Evolutionary conservation across 1,140 invertebrate genomes (phyloP).

Genomic region (Pissodes strobi): DNA sequence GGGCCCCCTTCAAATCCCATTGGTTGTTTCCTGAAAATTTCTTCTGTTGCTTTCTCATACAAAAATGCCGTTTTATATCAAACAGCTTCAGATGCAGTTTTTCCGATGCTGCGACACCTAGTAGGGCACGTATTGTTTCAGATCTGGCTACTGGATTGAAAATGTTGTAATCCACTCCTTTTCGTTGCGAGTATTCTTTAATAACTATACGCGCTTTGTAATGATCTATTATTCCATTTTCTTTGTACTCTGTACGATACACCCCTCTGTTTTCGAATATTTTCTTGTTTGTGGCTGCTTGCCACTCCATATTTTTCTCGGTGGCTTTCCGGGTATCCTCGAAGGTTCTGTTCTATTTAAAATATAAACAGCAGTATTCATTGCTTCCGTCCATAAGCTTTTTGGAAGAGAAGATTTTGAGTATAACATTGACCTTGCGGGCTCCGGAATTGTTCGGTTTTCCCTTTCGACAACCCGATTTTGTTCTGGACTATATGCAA

Average conservation of each 20-base stretch:
- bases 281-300: too few relatives aligned
- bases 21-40: slow-evolving; percentile 53
- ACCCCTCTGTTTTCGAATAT: not conserved
- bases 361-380: slow-evolving; percentile 45
- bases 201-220: not conserved
- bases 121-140: slow-evolving; percentile 53
- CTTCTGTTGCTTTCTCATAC: slow-evolving; percentile 51
- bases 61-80: slow-evolving; percentile 47
- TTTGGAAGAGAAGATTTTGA: slow-evolving; percentile 9
- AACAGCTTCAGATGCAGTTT: slow-evolving; percentile 52
- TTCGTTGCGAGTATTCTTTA: not conserved
- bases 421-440: slow-evolving; percentile 1
- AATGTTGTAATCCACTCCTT: slow-evolving; percentile 54
- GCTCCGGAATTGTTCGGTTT: slow-evolving; percentile 47
- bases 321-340: slow-evolving; percentile 44
- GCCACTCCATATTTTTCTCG: slow-evolving; percentile 49
- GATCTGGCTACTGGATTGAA: slow-evolving; percentile 54
- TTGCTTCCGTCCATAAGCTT: slow-evolving; percentile 23
- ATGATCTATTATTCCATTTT: slow-evolving; percentile 13
- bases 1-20: too few relatives aligned
- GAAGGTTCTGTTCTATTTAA: slow-evolving; percentile 53
- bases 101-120: slow-evolving; percentile 51
- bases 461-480: slow-evolving; percentile 55
- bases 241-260: not conserved
- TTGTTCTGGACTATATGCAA: slow-evolving; percentile 54